Base-by-base conservation (phyloP, 1,140 invertebrate species). In the Drosophila setifemur region DNA sequence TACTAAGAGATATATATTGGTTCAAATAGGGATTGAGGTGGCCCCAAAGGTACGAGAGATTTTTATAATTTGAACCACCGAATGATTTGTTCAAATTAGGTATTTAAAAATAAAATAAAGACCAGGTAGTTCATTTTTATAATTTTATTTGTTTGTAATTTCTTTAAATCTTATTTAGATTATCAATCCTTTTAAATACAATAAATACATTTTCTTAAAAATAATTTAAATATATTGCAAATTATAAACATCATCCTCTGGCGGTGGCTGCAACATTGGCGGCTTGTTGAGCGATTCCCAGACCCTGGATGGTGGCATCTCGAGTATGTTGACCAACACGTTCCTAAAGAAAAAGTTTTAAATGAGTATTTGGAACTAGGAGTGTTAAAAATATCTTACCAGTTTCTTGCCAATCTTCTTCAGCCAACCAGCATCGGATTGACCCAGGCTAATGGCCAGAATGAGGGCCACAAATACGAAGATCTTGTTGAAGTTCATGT, bases 361-460 rank as follows among this genome's bases (percentile, higher is more conserved):
- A 3, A 23, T 23, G n/a, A 23, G 14, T 37, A 8, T 1, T 6
- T n/a, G n/a, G n/a, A n/a, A n/a, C n/a, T n/a, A n/a, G 4, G 2
- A 0, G 23, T 14, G 11, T 26, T 7, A 1, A 12, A 4, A 1
- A n/a, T n/a, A 14, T 73, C 87, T 89, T 79, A 88, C 88, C n/a
- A 89, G 39, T 79, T 66, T 82, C 69, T 89, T 86, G 50, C 83
- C 78, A 50, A 88, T 64, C 14, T 86, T 88, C 47, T 88, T n/a
- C n/a, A n/a, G 45, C 82, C 78, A 89, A 11, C 78, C 74, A 5
- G 86, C 87, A 1, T 88, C 69, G 1, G 75, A 81, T 48, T 89
- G 68, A n/a, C 87, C 73, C 33, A 83, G 6, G 25, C 70, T 75
- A 11, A 89, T 64, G 12, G 82, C 71, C 44, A 89, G 44, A 6